Evolutionary conservation across 2,113 vertebrate genomes (phyloP).

Genomic region (Cricetomys ansorgei): DNA sequence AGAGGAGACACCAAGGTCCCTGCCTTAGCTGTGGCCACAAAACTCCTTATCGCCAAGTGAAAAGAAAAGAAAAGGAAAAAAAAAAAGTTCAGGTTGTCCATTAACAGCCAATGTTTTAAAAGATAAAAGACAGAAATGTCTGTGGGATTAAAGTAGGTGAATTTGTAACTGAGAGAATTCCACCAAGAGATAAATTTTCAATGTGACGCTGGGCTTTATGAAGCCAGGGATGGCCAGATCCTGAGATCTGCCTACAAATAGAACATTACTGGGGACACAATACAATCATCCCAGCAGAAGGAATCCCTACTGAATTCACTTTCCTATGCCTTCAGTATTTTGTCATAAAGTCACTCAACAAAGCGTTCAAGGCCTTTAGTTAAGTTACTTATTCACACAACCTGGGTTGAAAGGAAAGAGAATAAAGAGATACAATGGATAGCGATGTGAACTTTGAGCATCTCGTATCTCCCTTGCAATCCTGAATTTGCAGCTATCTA

Average conservation of each 20-base stretch:
- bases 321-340: neutral
- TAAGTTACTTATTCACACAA: neutral
- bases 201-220: neutral
- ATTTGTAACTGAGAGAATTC: neutral
- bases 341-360: neutral
- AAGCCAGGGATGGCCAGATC: neutral
- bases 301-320: neutral
- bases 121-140: neutral
- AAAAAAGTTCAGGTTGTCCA: constrained; percentile 28
- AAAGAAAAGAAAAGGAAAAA: too few species aligned
- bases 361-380: neutral
- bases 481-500: neutral
- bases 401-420: neutral
- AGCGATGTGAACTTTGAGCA: neutral
- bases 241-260: neutral
- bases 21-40: neutral
- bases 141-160: neutral
- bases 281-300: neutral
- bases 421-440: neutral
- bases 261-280: neutral
- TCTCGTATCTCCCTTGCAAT: neutral
- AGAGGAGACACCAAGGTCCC: neutral
- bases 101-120: neutral
- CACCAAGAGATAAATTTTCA: neutral
- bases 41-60: neutral